These are phyloP conservation scores for Drosophila nebulosa DNA, from an alignment of 1,140 invertebrate genomes.

Conservation along the genomic window DNA sequence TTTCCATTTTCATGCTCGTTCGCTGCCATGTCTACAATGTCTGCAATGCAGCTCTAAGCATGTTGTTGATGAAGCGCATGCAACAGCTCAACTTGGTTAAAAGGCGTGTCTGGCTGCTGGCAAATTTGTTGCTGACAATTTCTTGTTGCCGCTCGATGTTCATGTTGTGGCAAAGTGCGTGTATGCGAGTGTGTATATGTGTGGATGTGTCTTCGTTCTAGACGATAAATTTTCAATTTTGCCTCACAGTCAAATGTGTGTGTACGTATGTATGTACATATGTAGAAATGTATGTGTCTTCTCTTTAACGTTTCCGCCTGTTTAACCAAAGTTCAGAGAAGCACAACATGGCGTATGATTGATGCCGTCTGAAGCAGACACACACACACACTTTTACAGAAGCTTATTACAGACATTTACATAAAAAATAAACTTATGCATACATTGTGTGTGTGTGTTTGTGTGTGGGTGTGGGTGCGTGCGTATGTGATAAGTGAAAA, in stretches of 20 bases:
- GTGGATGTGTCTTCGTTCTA: slow-evolving; percentile 52
- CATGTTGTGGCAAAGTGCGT: slow-evolving; percentile 48
- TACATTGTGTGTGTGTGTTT: no score
- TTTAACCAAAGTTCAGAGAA: slow-evolving; percentile 69
- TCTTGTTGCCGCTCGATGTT: slow-evolving; percentile 62
- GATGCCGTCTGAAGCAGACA: slow-evolving; percentile 59
- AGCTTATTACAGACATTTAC: slow-evolving; percentile 56
- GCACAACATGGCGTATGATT: slow-evolving; percentile 74
- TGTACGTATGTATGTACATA: slow-evolving; percentile 1
- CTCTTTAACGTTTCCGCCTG: slow-evolving; percentile 57
- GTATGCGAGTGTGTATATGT: slow-evolving; percentile 3
- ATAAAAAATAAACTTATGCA: slow-evolving; percentile 34
- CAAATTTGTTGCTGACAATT: slow-evolving; percentile 76
- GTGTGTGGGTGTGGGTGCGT: background rate
- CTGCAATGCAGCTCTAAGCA: slow-evolving; percentile 66
- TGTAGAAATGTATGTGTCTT: slow-evolving; percentile 19
- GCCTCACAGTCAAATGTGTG: slow-evolving; percentile 18
- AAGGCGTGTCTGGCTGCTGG: slow-evolving; percentile 41
- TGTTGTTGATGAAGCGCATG: slow-evolving; percentile 74
- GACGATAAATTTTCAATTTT: slow-evolving; percentile 79
- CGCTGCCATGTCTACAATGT: slow-evolving; percentile 59
- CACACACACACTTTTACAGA: background rate
- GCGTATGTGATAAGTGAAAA: background rate
- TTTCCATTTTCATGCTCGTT: slow-evolving; percentile 28
- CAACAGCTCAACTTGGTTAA: slow-evolving; percentile 71